Percentiles rank a stretch among this genome's conserved stretches.
These are phyloP conservation scores for Agrotis ipsilon DNA, from an alignment of 2,888 invertebrate genomes.

Conservation along the genomic window DNA sequence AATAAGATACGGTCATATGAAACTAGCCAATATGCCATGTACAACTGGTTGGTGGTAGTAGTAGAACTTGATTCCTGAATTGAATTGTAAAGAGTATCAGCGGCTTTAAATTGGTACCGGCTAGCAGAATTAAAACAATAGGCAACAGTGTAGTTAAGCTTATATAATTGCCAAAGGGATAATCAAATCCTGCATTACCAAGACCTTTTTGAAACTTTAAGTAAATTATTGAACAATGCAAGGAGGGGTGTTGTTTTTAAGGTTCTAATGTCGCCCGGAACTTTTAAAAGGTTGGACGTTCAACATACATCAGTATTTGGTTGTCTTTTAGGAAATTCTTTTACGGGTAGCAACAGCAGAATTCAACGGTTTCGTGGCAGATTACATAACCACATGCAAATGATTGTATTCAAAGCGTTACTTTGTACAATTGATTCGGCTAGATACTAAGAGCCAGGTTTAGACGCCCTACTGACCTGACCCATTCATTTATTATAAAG, in stretches of 20 bases:
- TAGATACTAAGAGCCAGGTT: conserved; percentile 9
- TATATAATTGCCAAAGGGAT: conserved; percentile 12
- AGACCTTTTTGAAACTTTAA: conserved; percentile 16
- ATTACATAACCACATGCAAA: neutral
- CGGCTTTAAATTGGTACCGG: conserved; percentile 3
- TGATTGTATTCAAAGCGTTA: neutral
- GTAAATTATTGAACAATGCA: conserved; percentile 31
- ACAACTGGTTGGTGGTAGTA: conserved; percentile 8
- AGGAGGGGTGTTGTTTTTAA: conserved; percentile 22
- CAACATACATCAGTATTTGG: conserved; percentile 22
- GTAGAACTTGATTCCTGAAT: conserved; percentile 5
- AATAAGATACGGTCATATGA: conserved; percentile 9
- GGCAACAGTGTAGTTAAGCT: conserved; percentile 3
- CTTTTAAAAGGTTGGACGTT: conserved; percentile 52
- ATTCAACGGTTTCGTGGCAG: neutral
- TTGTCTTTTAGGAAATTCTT: neutral
- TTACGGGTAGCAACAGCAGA: neutral
- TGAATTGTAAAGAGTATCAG: conserved; percentile 6
- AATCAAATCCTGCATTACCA: conserved; percentile 12
- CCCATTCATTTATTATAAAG: conserved; percentile 29
- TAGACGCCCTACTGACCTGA: conserved; percentile 35
- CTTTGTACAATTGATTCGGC: conserved; percentile 26
- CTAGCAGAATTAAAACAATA: conserved; percentile 15
- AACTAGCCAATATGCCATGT: neutral
- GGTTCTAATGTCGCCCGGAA: conserved; percentile 38